Base-by-base conservation (phyloP, 1,140 invertebrate species). In the Neodiprion fabricii region DNA sequence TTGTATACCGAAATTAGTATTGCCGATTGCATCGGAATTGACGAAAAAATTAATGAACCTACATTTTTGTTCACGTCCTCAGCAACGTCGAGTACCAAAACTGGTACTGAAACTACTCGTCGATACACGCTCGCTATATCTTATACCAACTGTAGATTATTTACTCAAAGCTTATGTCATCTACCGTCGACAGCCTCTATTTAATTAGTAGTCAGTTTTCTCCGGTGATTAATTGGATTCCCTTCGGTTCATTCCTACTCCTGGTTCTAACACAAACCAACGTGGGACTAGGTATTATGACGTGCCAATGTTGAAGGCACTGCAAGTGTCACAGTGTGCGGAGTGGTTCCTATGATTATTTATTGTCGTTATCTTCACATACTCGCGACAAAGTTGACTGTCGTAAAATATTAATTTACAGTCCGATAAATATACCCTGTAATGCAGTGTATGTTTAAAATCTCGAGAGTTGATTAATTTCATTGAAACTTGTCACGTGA, bases 161-260 rank as follows among this genome's bases (percentile, higher is more conserved):
- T 61, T 61, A 61, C n/a, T 61, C 9, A 0, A 61, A 61, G 11
- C 9, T 17, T 5, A 61, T 17, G 7, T 61, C n/a, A 61, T 61
- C 53, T 61, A 17, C 53, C 53, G 11, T 61, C 53, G n/a, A 61
- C 53, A 61, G 53, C 9, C 53, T 61, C 53, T 12, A 61, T 61
- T 9, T 61, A 61, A 61, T 61, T 61, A 61, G 53, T 17, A 61
- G 53, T 61, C 53, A 61, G 53, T 61, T 61, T 61, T 61, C 53
- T 0, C 53, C 11, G n/a, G 53, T 17, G 7, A 61, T 61, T 61
- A 61, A 61, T 61, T 61, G 53, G 53, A 61, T 61, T 61, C 53
- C n/a, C 53, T 61, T 61, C n/a, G 8, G 11, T 61, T 61, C 53
- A 14, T 61, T 61, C 53, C 53, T 9, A 61, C n/a, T 17, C 53